Evolutionary conservation across 2,113 vertebrate genomes (phyloP).

Genomic region (Helogale parvula): DNA sequence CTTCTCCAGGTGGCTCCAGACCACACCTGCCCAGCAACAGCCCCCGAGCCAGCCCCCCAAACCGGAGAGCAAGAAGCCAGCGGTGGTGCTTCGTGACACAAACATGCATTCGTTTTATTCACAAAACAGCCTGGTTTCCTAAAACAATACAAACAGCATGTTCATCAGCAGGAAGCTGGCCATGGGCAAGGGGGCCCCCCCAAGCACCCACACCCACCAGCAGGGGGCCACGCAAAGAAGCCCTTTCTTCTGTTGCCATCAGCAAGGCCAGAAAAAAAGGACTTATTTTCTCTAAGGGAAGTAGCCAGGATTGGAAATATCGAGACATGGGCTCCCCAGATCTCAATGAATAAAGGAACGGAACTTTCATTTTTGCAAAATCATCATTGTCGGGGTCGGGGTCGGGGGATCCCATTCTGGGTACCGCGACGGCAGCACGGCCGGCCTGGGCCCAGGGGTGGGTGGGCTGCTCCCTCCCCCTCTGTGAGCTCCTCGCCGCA

Average conservation of each 20-base stretch:
- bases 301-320: slow-evolving; percentile 79
- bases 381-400: slow-evolving; percentile 30
- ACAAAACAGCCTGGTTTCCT: slow-evolving; percentile 99
- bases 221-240: slow-evolving; percentile 53
- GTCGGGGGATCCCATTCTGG: slow-evolving; percentile 18
- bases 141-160: slow-evolving; percentile 99
- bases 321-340: slow-evolving; percentile 74
- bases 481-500: slow-evolving; percentile 75
- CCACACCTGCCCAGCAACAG: background rate
- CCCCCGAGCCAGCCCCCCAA: slow-evolving; percentile 65
- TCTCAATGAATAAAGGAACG: slow-evolving; percentile 82
- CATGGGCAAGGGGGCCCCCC: slow-evolving; percentile 67
- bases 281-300: slow-evolving; percentile 85
- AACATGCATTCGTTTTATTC: slow-evolving; percentile 99
- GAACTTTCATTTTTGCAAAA: slow-evolving; percentile 73
- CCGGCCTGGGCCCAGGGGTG: background rate
- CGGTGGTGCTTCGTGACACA: slow-evolving; percentile 94
- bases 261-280: slow-evolving; percentile 83
- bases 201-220: slow-evolving; percentile 63
- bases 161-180: slow-evolving; percentile 92
- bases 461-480: slow-evolving; percentile 75
- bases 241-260: slow-evolving; percentile 68
- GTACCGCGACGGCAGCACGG: slow-evolving; percentile 24
- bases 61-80: slow-evolving; percentile 90
- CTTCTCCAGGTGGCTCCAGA: background rate